These are phyloP conservation scores for Drosophila willistoni DNA, from an alignment of 1,140 invertebrate species.

Conservation along the genomic window DNA sequence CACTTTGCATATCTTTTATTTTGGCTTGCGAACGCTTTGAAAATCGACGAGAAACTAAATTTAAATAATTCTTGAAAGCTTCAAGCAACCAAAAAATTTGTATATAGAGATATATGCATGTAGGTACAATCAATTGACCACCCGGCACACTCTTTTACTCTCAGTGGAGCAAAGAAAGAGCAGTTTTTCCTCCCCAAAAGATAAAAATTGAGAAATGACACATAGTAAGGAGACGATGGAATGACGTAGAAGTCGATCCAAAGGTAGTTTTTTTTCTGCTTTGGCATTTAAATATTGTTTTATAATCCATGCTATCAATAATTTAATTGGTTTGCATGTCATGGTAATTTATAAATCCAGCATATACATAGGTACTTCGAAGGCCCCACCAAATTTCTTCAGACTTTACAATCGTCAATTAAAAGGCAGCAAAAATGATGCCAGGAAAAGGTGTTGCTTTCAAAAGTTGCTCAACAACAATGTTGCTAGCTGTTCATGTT, in stretches of 20 bases:
- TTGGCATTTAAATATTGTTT: too few species aligned
- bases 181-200: background rate
- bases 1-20: conserved; percentile 26
- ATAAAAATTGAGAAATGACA: background rate
- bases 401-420: background rate
- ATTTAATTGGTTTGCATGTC: too few species aligned
- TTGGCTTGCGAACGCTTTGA: conserved; percentile 70
- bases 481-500: background rate
- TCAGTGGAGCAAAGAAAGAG: background rate
- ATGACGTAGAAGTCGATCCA: background rate
- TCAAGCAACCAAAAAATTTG: conserved; percentile 49
- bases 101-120: background rate
- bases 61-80: conserved; percentile 70
- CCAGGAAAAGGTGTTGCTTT: background rate
- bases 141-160: conserved; percentile 10
- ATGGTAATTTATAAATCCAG: too few species aligned
- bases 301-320: too few species aligned
- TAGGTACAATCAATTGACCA: conserved; percentile 20
- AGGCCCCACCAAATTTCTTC: too few species aligned
- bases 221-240: background rate
- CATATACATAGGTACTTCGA: too few species aligned
- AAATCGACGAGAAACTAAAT: conserved; percentile 79
- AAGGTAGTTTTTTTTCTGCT: background rate
- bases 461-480: background rate
- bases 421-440: background rate